phyloP scores from a whole-genome alignment of 92 coral and sea anemone species.

The Porites evermanni region DNA sequence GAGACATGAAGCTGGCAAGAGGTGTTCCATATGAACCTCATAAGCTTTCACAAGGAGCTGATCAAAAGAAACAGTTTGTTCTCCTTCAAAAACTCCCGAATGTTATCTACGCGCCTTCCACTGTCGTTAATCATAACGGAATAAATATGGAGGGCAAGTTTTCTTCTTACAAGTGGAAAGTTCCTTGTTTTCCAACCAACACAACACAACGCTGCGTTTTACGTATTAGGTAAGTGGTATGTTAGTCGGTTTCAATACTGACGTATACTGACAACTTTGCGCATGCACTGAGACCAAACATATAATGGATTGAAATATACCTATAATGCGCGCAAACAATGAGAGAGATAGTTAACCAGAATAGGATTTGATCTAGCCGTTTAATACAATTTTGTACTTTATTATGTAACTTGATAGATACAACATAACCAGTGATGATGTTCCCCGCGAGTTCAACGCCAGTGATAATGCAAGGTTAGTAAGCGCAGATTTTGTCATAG shows the following conservation, averaged over 20 bases:
- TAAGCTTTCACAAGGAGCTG: slow-evolving; percentile 26
- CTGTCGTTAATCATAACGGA: slow-evolving; percentile 30
- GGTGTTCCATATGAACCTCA: slow-evolving; percentile 36
- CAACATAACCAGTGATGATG: slow-evolving; percentile 44
- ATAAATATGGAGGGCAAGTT: neutral
- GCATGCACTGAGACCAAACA: too few relatives aligned
- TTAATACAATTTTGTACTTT: too few relatives aligned
- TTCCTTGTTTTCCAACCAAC: slow-evolving; percentile 41
- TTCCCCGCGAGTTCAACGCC: slow-evolving; percentile 32
- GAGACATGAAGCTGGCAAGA: neutral
- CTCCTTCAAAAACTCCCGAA: slow-evolving; percentile 18
- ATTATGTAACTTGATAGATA: slow-evolving; percentile 1
- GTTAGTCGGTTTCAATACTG: neutral
- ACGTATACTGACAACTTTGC: too few relatives aligned
- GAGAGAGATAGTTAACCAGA: too few relatives aligned
- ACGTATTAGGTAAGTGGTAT: slow-evolving; percentile 33
- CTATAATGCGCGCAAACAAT: too few relatives aligned
- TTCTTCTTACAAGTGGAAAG: slow-evolving; percentile 31
- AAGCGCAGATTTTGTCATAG: neutral
- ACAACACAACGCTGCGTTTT: slow-evolving; percentile 37
- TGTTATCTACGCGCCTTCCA: slow-evolving; percentile 17
- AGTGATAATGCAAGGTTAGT: slow-evolving; percentile 25
- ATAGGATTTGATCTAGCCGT: too few relatives aligned
- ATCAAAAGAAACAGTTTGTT: neutral
- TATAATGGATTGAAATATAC: too few relatives aligned